Base-by-base conservation (phyloP, 1,140 invertebrate species). In the Macrobrachium nipponense region DNA sequence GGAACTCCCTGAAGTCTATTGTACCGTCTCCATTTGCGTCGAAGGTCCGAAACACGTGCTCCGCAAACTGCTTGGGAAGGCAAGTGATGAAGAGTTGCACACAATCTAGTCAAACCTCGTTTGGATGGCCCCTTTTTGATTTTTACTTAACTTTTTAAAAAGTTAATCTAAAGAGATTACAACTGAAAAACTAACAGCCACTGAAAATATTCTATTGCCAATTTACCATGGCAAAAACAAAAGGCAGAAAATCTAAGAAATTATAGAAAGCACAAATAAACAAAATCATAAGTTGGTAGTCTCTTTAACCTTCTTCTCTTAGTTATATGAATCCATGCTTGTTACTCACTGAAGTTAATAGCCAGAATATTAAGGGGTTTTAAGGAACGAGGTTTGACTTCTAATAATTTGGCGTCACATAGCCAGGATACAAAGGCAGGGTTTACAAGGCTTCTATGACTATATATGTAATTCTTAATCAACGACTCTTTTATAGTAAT, bases 41-140 rank as follows among this genome's bases (percentile, higher is more conserved):
- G 92, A 99, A 99, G 80, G 98, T 99, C 90, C 98, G 95, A 92
- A 99, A 99, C 87, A 99, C 98, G 91, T 99, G 98, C 92, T 99
- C 98, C 90, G 98, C 97, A 94, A 99, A 99, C 95, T 95, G 91
- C 82, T 85, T 89, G 82, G 78, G 81, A 87, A 59, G 36, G 79
- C 23, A 77, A 82, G 88, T 89, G 82, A 85, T 87, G 79, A 87
- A 70, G 70, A 76, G 85, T 87, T 87, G 85, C 80, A 87, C 85
- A 81, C 77, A 77, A 77, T 43, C 75, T 44, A 62, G 85, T 87
- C 85, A 87, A 87, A 87, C 85, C 85, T 87, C 85, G 85, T 76
- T 36, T n/a, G 85, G 62, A 61, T 59, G 15, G 59, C 85, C 80
- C 73, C 70, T 72, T 81, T 58, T 72, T 14, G 11, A 5, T 66